Evolutionary conservation across 2,113 vertebrate species (phyloP).

Genomic region (Lepus europaeus): DNA sequence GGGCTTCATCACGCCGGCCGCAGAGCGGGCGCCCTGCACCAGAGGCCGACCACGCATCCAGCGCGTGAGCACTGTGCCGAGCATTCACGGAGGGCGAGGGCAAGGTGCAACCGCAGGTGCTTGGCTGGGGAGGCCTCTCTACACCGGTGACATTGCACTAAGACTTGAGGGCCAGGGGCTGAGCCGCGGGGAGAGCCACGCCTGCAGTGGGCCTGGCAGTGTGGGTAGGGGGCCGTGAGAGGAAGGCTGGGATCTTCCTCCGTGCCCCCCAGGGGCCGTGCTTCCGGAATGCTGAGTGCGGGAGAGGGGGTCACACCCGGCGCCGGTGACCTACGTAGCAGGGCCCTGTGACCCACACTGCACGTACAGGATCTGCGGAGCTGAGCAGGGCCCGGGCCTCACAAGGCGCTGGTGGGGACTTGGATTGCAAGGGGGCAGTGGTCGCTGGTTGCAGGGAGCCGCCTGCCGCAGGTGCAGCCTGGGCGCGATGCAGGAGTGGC

Average conservation of each 20-base stretch:
- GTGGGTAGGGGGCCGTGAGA: too few relatives aligned
- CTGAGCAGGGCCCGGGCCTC: neutral
- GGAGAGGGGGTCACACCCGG: too few relatives aligned
- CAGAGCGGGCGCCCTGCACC: too few relatives aligned
- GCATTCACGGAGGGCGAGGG: neutral
- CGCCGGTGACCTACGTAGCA: neutral
- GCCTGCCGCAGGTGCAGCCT: neutral
- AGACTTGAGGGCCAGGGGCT: neutral
- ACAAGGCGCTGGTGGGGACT: too few relatives aligned
- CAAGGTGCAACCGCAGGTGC: neutral
- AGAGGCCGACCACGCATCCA: too few relatives aligned
- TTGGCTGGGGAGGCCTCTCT: neutral
- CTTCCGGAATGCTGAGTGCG: neutral
- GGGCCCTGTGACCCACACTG: neutral
- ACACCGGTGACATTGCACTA: neutral
- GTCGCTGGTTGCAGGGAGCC: neutral
- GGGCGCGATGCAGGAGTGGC: rapidly evolving
- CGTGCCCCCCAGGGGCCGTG: neutral
- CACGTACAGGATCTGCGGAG: neutral
- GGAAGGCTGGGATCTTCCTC: neutral
- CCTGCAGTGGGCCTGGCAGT: neutral
- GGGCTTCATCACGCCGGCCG: too few relatives aligned
- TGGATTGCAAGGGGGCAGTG: neutral
- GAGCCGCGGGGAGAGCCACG: neutral
- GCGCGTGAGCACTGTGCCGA: neutral